Evolutionary conservation across 1,140 invertebrate species (phyloP), one percentile per base, ranked within the genome.

Genomic region (Lysiphlebus fabarum): DNA sequence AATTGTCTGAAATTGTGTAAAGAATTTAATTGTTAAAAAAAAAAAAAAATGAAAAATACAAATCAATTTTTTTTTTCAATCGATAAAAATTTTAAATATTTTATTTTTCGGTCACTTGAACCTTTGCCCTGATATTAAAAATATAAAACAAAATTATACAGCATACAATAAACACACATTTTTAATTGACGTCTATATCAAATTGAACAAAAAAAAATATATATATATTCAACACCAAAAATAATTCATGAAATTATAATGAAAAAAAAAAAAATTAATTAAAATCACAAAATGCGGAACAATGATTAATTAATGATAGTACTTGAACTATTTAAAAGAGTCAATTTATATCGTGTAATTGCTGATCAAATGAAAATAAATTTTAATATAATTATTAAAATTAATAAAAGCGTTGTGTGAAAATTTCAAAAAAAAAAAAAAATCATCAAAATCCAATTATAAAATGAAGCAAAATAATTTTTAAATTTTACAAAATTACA

Each of bases 261-360:
- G 26, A 34, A 26, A 43, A 43, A 11, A 56, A 45, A 37, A 51
- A 37, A 33, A 49, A 57, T 57, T 57, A 37, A 57, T 12, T 57
- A 14, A 49, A 26, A 26, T 26, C 17, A 26, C 17, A 26, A 26
- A 26, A 2, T 12, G 38, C 36, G 45, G 34, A 57, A 57, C 17
- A 51, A 53, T 51, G 57, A 59, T 42, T 50, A 59, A 53, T 53
- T 59, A 44, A 58, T 58, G 26, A 58, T 58, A 58, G 41, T 58
- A 58, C 41, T 43, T 17, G n/a, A 54, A 42, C 42, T 41, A 58
- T 48, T 45, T 50, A 57, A 49, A 57, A 57, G 48, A 58, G 47
- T 58, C 55, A 48, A 57, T 58, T 51, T 40, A 12, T 26, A 8
- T 49, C 17, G 26, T 40, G 7, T 48, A 33, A 57, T 10, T 49